Conservation (phyloP, 2,113 vertebrate genomes). For the Alces alces region DNA sequence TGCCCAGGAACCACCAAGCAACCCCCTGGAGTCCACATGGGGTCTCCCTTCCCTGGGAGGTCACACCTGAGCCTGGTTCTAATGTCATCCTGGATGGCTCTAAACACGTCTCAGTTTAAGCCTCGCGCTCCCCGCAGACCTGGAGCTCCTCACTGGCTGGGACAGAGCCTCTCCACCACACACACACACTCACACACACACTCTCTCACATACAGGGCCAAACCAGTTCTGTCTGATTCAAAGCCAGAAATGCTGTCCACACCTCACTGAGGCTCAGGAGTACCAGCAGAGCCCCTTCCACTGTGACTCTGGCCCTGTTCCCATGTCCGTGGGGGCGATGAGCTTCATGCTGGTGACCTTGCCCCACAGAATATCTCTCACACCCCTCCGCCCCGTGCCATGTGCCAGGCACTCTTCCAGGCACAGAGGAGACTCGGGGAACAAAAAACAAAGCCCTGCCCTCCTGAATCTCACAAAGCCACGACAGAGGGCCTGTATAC, state of each 20-base stretch:
- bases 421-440: not conserved
- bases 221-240: too few relatives aligned
- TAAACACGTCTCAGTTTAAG: not conserved
- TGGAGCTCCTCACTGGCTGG: not conserved
- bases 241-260: not conserved
- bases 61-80: not conserved
- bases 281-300: not conserved
- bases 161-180: not conserved
- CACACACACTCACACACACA: not conserved
- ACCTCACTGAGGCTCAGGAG: not conserved
- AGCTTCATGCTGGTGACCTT: accelerated
- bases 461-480: not conserved
- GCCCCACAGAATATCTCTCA: not conserved
- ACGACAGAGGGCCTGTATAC: accelerated
- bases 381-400: accelerated
- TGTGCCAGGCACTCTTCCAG: accelerated
- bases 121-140: not conserved
- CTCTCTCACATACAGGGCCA: not conserved
- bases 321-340: accelerated
- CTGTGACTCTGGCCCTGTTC: not conserved
- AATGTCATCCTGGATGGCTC: not conserved
- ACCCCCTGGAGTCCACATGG: not conserved
- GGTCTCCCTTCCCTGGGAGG: not conserved
- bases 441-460: not conserved
- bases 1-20: not conserved